phyloP scores from a whole-genome alignment of 2,888 invertebrate species.

The Apamea monoglypha region DNA sequence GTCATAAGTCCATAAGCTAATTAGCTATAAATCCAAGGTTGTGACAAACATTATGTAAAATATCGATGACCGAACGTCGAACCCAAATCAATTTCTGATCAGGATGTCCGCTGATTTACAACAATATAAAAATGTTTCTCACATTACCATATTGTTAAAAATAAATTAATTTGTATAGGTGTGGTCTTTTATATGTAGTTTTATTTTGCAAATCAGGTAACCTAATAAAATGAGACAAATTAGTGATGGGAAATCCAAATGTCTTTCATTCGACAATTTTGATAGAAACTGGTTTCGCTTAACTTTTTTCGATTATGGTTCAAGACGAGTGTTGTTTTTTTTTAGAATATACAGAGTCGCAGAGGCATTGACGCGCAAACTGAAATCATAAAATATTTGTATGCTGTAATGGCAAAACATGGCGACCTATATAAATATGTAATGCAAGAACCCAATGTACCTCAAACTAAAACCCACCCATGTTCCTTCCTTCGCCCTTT shows the following conservation, averaged over 20 bases:
- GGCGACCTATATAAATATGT: too few species aligned
- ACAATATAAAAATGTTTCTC: constrained; percentile 17
- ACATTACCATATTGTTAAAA: not conserved
- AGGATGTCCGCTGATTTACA: constrained; percentile 46
- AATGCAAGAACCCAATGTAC: too few species aligned
- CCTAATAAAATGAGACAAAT: constrained; percentile 12
- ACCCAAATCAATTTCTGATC: constrained; percentile 14
- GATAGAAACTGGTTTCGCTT: not conserved
- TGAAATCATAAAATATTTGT: too few species aligned
- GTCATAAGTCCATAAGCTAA: constrained; percentile 12
- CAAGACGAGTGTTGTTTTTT: not conserved
- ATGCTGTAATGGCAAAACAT: too few species aligned
- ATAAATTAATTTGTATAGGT: constrained; percentile 27
- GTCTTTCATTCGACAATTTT: constrained; percentile 3
- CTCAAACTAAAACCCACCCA: too few species aligned
- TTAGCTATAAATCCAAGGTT: constrained; percentile 9
- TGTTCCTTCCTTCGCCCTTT: too few species aligned
- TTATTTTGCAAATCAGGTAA: constrained; percentile 39
- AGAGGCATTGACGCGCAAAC: too few species aligned
- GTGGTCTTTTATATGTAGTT: not conserved
- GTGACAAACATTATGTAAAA: constrained; percentile 31
- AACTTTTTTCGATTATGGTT: not conserved
- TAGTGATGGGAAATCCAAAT: constrained; percentile 13
- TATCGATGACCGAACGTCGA: constrained; percentile 33
- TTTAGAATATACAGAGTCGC: too few species aligned